Percentiles rank a stretch among this genome's conserved stretches.
These are phyloP conservation scores for Cheilosia variabilis DNA, from an alignment of 2,888 invertebrate genomes.

Conservation along the genomic window DNA sequence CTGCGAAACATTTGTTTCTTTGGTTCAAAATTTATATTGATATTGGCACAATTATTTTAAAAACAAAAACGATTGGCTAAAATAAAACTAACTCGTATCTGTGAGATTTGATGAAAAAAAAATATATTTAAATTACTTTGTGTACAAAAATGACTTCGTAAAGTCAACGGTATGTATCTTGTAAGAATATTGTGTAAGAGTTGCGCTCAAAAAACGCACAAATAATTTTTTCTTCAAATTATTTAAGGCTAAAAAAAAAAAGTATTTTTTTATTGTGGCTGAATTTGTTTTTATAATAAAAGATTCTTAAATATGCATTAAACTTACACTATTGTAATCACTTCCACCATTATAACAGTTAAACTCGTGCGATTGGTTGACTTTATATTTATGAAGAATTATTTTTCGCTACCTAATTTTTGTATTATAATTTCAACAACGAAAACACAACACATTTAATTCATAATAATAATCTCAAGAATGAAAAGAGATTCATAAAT, in stretches of 20 bases:
- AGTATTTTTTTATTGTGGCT: conserved; percentile 79
- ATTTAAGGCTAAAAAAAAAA: conserved; percentile 16
- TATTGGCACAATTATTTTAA: conserved; percentile 52
- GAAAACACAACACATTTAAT: conserved; percentile 47
- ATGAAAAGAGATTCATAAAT: conserved; percentile 14
- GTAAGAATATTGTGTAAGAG: conserved; percentile 74
- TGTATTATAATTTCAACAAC: conserved; percentile 20
- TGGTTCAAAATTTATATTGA: conserved; percentile 52
- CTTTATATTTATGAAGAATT: conserved; percentile 55
- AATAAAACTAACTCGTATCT: conserved; percentile 76
- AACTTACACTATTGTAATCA: conserved; percentile 2
- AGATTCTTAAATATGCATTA: conserved; percentile 21
- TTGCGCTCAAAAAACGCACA: conserved; percentile 79
- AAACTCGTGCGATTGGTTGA: conserved; percentile 74
- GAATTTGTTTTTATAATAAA: conserved; percentile 67
- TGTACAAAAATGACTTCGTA: conserved; percentile 65
- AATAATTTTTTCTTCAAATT: conserved; percentile 16
- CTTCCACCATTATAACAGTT: neutral
- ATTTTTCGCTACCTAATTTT: neutral
- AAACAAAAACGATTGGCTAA: conserved; percentile 51
- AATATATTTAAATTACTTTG: conserved; percentile 48
- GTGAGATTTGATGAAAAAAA: conserved; percentile 70
- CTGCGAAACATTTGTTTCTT: conserved; percentile 50
- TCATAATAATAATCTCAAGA: conserved; percentile 41
- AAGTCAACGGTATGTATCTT: conserved; percentile 55